These are phyloP conservation scores for Caenorhabditis becei DNA, from an alignment of 2,888 invertebrate genomes.

Conservation along the genomic window DNA sequence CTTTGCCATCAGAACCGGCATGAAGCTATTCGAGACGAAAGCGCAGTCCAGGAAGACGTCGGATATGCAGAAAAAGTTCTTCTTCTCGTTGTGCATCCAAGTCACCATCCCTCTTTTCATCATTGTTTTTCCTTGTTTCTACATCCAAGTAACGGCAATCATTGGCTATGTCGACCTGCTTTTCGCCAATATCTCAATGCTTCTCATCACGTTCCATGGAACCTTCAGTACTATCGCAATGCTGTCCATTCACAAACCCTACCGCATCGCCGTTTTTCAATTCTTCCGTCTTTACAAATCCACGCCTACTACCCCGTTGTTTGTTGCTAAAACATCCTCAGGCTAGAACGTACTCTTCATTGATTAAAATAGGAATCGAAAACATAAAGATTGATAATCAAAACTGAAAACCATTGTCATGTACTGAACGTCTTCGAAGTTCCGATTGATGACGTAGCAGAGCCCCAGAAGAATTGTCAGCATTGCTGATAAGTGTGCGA, in stretches of 20 bases:
- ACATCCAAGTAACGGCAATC: not conserved
- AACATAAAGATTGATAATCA: too few relatives aligned
- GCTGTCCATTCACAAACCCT: conserved; percentile 13
- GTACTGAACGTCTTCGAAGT: too few relatives aligned
- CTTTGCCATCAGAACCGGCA: not conserved
- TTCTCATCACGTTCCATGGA: not conserved
- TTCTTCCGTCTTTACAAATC: not conserved
- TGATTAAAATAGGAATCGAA: too few relatives aligned
- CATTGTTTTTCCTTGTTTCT: not conserved
- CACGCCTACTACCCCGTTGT: too few relatives aligned
- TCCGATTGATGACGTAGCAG: conserved; percentile 25
- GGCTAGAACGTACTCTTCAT: too few relatives aligned
- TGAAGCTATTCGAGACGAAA: not conserved
- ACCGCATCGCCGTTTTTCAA: not conserved
- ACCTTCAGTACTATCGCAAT: not conserved
- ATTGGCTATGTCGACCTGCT: conserved; percentile 1
- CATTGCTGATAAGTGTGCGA: not conserved
- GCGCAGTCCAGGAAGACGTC: not conserved
- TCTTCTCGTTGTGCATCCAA: conserved; percentile 18
- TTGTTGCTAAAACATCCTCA: too few relatives aligned
- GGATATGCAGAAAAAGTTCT: conserved; percentile 20
- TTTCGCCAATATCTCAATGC: not conserved
- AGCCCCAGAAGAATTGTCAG: conserved; percentile 14
- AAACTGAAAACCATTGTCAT: too few relatives aligned
- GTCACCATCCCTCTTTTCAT: not conserved